Evolutionary conservation across 2,797 vertebrate genomes (phyloP).

Genomic region (Phataginus tricuspis): DNA sequence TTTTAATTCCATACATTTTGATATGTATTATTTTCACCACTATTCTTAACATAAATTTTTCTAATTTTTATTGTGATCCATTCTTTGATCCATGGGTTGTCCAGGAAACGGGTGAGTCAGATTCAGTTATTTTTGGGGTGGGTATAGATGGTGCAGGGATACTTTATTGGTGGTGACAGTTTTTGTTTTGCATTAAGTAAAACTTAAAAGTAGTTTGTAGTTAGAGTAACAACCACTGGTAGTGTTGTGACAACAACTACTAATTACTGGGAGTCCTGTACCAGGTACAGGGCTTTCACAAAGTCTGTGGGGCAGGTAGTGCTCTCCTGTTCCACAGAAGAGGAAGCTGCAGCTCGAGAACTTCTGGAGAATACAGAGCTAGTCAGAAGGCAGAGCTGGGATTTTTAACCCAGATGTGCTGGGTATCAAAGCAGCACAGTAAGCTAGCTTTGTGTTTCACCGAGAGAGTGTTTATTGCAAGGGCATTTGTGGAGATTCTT

Average conservation of each 20-base stretch:
- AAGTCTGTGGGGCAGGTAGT: neutral
- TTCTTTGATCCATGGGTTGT: neutral
- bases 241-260: neutral
- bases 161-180: neutral
- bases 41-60: conserved; percentile 11
- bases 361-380: neutral
- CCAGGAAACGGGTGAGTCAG: neutral
- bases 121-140: neutral
- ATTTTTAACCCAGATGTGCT: neutral
- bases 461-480: neutral
- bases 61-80: neutral
- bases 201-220: neutral
- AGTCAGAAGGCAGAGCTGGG: neutral
- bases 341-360: neutral
- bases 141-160: neutral
- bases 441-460: neutral
- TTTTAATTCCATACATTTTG: neutral
- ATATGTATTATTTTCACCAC: conserved; percentile 3
- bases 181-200: conserved; percentile 13
- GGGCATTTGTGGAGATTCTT: neutral
- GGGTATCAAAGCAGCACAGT: neutral
- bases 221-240: neutral
- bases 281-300: neutral
- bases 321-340: neutral
- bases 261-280: neutral